These are phyloP conservation scores for Salticus scenicus DNA, from an alignment of 2,888 invertebrate species.

Conservation along the genomic window DNA sequence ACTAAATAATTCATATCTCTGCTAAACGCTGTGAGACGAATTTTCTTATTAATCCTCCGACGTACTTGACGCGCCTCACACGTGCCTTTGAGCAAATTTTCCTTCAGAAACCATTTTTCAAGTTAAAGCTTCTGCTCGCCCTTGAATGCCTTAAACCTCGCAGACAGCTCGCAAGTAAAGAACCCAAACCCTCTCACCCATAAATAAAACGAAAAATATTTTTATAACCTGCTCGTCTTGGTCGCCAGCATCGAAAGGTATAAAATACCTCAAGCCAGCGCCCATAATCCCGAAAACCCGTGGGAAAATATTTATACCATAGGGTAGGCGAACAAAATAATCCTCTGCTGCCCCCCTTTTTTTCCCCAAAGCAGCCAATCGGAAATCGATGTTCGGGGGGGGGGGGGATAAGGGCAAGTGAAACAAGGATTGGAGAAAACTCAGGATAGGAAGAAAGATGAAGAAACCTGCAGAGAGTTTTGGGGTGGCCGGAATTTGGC, in stretches of 20 bases:
- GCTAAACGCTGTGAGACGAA: slow-evolving; percentile 6
- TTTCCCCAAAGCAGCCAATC: slow-evolving; percentile 53
- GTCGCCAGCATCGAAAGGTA: slow-evolving; percentile 47
- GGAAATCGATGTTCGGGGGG: slow-evolving; percentile 65
- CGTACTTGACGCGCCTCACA: background rate
- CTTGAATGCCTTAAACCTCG: slow-evolving; percentile 10
- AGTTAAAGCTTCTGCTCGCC: slow-evolving; percentile 15
- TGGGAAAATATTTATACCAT: slow-evolving; percentile 69
- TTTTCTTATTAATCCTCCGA: background rate
- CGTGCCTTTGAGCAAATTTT: slow-evolving; percentile 6
- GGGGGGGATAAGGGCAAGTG: slow-evolving; percentile 40
- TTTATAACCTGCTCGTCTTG: slow-evolving; percentile 44
- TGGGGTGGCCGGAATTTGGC: slow-evolving; percentile 61
- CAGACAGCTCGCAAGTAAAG: slow-evolving; percentile 1
- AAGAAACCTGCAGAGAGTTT: slow-evolving; percentile 54
- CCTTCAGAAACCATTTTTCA: slow-evolving; percentile 13
- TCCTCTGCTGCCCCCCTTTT: slow-evolving; percentile 41
- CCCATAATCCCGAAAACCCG: slow-evolving; percentile 65
- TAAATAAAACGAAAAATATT: slow-evolving; percentile 46
- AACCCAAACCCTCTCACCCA: slow-evolving; percentile 29
- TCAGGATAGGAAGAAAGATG: slow-evolving; percentile 61
- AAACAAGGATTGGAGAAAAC: slow-evolving; percentile 68
- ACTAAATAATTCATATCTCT: slow-evolving; percentile 15
- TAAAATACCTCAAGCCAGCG: slow-evolving; percentile 46
- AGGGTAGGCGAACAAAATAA: slow-evolving; percentile 65